Base-by-base conservation (phyloP, 2,888 invertebrate species). In the Torymus auratus region DNA sequence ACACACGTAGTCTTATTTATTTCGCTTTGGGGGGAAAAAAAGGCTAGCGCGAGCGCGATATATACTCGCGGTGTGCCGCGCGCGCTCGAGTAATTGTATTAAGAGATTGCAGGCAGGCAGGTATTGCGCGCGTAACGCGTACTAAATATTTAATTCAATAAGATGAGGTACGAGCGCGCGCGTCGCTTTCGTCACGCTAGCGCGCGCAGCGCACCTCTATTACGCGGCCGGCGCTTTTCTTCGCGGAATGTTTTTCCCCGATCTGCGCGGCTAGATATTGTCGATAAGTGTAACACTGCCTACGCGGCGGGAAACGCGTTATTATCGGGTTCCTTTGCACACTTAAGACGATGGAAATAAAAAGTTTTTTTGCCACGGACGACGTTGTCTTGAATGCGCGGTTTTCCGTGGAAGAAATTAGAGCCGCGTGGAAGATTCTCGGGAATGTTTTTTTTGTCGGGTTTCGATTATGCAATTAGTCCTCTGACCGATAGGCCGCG, bases 121-220 rank as follows among this genome's bases (percentile, higher is more conserved):
- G 56, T 17, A 23, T 7, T 52, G 23, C 20, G 15, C 55, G 23
- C 13, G 50, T 0, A 15, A 72, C 62, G 41, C 41, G 41, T 53
- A 69, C 68, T 76, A 69, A 68, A 75, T 61, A 62, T 70, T 70
- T 77, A 69, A 77, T 64, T 62, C 41, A 70, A 77, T 77, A 56
- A 64, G 17, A 56, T 20, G n/a, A 23, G 12, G 28, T 0, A n/a
- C 23, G 13, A 14, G 60, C 28, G 15, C 15, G 15, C 12, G 5
- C 52, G 58, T n/a, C 58, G 7, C 56, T n/a, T n/a, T 3, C n/a
- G 28, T 69, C 3, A n/a, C n/a, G 28, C 5, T 41, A 7, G 7
- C 41, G 41, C 0, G 7, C 7, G 7, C 7, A 41, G 41, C 7
- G 41, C 7, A 7, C 41, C 41, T 41, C 41, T 5, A 10, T 41